These are phyloP conservation scores for Myrmecophaga tridactyla DNA, from an alignment of 2,113 vertebrate genomes.

Conservation along the genomic window DNA sequence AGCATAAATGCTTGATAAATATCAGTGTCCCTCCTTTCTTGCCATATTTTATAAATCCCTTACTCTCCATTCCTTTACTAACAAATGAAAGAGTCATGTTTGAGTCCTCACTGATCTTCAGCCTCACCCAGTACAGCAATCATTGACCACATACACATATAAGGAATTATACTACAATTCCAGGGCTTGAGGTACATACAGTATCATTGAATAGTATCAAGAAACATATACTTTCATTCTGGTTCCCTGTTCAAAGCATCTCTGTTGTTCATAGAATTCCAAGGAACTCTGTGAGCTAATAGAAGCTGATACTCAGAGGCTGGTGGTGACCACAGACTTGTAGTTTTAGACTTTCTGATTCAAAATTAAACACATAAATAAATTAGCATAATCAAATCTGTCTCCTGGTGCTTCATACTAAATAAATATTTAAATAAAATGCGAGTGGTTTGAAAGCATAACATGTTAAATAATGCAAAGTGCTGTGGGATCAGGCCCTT, in stretches of 20 bases:
- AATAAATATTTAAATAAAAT: slow-evolving; percentile 62
- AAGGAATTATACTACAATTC: neutral
- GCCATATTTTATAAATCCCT: neutral
- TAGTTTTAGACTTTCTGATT: neutral
- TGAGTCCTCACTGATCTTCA: neutral
- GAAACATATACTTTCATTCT: neutral
- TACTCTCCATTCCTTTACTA: neutral
- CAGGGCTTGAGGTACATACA: accelerated
- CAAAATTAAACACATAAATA: slow-evolving; percentile 57
- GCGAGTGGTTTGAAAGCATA: slow-evolving; percentile 32
- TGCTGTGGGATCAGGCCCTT: neutral
- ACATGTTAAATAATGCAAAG: slow-evolving; percentile 23
- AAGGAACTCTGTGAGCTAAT: neutral
- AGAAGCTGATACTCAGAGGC: neutral
- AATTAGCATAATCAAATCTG: neutral
- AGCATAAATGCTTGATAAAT: neutral
- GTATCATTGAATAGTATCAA: neutral
- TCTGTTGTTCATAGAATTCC: neutral
- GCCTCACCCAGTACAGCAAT: neutral
- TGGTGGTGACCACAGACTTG: neutral
- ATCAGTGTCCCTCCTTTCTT: neutral
- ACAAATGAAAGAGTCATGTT: neutral
- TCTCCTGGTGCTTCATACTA: slow-evolving; percentile 17
- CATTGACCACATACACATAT: too few relatives aligned
- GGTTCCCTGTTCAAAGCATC: neutral